phyloP scores from a whole-genome alignment of 2,888 invertebrate species.

The Protonemura montana region DNA sequence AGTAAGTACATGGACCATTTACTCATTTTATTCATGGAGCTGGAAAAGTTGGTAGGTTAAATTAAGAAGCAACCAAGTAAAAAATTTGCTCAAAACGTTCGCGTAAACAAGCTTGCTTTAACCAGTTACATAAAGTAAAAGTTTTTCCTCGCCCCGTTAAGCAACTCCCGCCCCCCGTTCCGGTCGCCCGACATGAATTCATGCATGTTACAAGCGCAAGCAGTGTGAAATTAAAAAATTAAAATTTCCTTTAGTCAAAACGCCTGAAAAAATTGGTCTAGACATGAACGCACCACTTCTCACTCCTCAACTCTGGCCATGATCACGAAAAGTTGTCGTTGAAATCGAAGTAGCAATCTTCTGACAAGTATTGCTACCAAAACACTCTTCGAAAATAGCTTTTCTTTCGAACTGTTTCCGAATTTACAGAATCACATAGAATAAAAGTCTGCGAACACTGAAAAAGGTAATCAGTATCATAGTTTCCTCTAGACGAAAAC shows the following conservation, averaged over 20 bases:
- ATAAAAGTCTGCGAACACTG: neutral
- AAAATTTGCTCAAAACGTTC: neutral
- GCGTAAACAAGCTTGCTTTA: constrained; percentile 12
- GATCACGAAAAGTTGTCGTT: neutral
- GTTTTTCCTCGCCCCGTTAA: neutral
- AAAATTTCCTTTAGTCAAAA: neutral
- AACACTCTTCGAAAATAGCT: neutral
- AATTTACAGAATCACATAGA: neutral
- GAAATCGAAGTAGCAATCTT: neutral
- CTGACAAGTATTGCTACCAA: neutral
- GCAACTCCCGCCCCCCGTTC: no score
- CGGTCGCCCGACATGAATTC: neutral
- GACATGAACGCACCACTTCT: neutral
- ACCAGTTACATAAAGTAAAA: neutral
- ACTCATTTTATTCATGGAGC: neutral
- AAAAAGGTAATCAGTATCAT: neutral
- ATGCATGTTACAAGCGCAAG: neutral
- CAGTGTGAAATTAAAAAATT: neutral
- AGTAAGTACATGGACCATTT: neutral
- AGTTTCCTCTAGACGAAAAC: neutral
- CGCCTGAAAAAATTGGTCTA: neutral
- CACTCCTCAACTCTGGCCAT: neutral
- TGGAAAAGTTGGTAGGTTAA: neutral
- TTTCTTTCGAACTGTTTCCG: neutral
- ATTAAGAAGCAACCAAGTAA: neutral